phyloP scores from a whole-genome alignment of 2,888 invertebrate species.

The Nemotelus nigrinus region DNA sequence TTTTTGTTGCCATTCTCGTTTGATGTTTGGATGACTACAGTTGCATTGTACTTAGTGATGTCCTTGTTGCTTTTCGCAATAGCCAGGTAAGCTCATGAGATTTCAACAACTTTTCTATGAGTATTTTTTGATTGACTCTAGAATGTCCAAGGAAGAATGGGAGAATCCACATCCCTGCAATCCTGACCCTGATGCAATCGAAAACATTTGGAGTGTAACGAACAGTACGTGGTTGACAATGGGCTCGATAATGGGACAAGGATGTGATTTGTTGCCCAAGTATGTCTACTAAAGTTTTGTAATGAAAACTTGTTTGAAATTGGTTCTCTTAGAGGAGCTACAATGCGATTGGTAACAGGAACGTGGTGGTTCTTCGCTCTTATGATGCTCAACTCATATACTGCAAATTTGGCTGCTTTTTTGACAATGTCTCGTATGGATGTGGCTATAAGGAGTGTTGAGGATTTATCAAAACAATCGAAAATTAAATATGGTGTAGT shows the following conservation, averaged over 20 bases:
- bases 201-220: constrained; percentile 87
- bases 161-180: constrained; percentile 93
- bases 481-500: constrained; percentile 94
- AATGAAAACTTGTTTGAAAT: background rate
- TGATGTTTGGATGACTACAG: constrained; percentile 87
- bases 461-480: constrained; percentile 90
- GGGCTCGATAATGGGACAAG: constrained; percentile 92
- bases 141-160: constrained; percentile 91
- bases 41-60: constrained; percentile 80
- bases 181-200: constrained; percentile 83
- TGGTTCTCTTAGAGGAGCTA: constrained; percentile 71
- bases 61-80: constrained; percentile 80
- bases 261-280: constrained; percentile 92
- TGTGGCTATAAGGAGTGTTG: constrained; percentile 86
- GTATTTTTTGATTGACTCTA: constrained; percentile 58
- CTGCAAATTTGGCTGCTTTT: constrained; percentile 94
- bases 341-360: constrained; percentile 79
- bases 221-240: constrained; percentile 96
- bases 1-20: constrained; percentile 84
- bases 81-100: constrained; percentile 68
- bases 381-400: constrained; percentile 87
- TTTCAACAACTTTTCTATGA: background rate
- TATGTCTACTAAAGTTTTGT: constrained; percentile 61
- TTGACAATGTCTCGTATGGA: constrained; percentile 92
- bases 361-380: constrained; percentile 87